Base-by-base conservation (phyloP, 2,113 vertebrate genomes). In the Sciurus niger region DNA sequence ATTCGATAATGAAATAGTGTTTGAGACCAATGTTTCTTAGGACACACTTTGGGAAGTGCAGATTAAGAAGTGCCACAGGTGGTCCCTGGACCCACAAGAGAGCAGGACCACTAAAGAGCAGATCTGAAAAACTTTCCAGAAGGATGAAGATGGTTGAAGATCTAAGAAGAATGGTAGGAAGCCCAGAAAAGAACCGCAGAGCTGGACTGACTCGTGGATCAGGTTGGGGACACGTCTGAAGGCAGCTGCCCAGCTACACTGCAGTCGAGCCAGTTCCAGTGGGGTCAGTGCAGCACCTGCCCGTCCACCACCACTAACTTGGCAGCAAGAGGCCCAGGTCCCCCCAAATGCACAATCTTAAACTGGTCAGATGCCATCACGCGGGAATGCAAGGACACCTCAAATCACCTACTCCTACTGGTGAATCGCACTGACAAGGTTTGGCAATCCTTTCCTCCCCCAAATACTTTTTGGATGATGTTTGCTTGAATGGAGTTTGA, bases 41-140 rank as follows among this genome's bases (percentile, higher is more conserved):
- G 80, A 87, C 8, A 58, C 9, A 9, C 22, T 76, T 88, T 30
- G 13, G 65, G 55, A 96, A 90, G 43, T 74, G 9, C 11, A 48
- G 8, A 79, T 16, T 72, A 32, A 80, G 58, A 17, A 79, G 12
- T 24, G 0, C 5, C 24, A n/a, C 14, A 3, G 13, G 12, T 43
- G 72, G 14, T 40, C 51, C 51, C 79, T 73, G 25, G 74, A 43
- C 14, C 25, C 40, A 70, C 14, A 10, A 82, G 58, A 96, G 63
- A 83, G 10, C 30, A 73, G 34, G 40, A 37, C 30, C 74, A 84
- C 37, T 51, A 74, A 88, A 79, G 65, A 2, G 30, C 51, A 10
- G 65, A 96, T 51, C 17, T 67, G 40, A 86, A 96, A 63, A 80
- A 37, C 32, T 89, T 85, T 82, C 67, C 74, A 83, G 73, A 70